Percentiles rank a stretch among this genome's conserved stretches.
These are phyloP conservation scores for Polyergus mexicanus DNA, from an alignment of 1,140 invertebrate genomes.

Conservation along the genomic window DNA sequence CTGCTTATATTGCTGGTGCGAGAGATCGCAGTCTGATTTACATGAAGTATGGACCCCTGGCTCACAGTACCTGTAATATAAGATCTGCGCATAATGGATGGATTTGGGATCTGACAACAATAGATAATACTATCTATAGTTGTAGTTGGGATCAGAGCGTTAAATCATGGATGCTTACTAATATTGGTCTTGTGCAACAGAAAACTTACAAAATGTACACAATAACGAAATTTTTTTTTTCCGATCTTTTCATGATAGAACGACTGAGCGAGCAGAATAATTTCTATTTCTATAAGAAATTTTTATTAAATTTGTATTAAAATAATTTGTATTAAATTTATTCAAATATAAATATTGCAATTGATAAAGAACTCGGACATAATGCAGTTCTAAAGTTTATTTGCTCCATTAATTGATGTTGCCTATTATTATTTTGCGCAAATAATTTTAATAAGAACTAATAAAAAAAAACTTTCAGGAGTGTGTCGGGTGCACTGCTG, in stretches of 20 bases:
- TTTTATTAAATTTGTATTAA: not conserved
- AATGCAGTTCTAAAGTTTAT: conserved; percentile 33
- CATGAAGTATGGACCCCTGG: conserved; percentile 53
- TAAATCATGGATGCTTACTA: conserved; percentile 79
- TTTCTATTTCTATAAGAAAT: conserved; percentile 2
- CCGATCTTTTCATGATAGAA: conserved; percentile 29
- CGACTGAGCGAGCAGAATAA: conserved; percentile 53
- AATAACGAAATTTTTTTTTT: conserved; percentile 56
- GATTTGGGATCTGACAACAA: conserved; percentile 83
- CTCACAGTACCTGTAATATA: not conserved
- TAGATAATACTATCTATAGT: conserved; percentile 81
- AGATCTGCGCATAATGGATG: conserved; percentile 81
- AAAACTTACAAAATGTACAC: conserved; percentile 79
- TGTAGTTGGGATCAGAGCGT: conserved; percentile 83
- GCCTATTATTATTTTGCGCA: not conserved
- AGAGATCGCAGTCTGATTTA: conserved; percentile 81
- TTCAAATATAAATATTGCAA: not conserved
- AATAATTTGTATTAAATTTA: not conserved
- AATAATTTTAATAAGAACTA: not conserved
- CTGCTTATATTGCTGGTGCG: conserved; percentile 81
- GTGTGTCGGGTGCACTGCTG: conserved; percentile 74
- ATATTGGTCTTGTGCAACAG: conserved; percentile 69
- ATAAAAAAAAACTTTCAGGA: conserved; percentile 68
- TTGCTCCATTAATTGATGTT: conserved; percentile 46
- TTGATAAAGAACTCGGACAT: not conserved